Evolutionary conservation across 2,113 vertebrate genomes (phyloP), one percentile per base, ranked within the genome.

Genomic region (Petrocephalus microphthalmus): DNA sequence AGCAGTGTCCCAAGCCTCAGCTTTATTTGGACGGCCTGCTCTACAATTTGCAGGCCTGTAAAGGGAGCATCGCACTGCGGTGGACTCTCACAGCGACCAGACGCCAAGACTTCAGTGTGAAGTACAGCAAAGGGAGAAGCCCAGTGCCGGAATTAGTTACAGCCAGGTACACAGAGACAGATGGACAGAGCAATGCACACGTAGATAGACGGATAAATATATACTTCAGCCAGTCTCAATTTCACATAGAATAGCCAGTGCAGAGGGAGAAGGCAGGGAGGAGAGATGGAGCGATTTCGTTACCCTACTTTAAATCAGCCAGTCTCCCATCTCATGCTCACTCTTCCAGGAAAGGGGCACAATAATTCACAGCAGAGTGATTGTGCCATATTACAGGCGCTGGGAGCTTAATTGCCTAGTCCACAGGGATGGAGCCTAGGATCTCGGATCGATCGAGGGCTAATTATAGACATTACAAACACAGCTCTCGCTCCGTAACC

Each of bases 321-420:
- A 37, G 51, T 74, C 67, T 37, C 51, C 22, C 78, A 51, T 53
- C n/a, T 52, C 33, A 37, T 81, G 47, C 71, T 88, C 87, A 88
- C 17, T 84, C 87, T 83, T 83, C 81, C 82, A 52, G 25, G 49
- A 49, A 84, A 84, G 45, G 45, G 82, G 45, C 81, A 84, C 82
- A 84, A 51, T 84, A 84, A 84, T 84, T 84, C 49, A 84, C 82
- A 84, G 82, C 22, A 22, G 45, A 84, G 20, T 47, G 49, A 25
- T 52, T 84, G 82, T 51, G 49, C 82, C 82, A 51, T 84, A 51
- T 84, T 84, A 49, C 22, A 51, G 45, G 49, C 42, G n/a, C 45
- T 17, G n/a, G 45, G 49, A 49, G 82, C 49, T 49, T 52, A 49
- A 45, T 51, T 45, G 47, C 47, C 81, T 84, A 11, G 42, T 51